Evolutionary conservation across 23 tunicate genomes (phyloP).

Genomic region (Phallusia fumigata): DNA sequence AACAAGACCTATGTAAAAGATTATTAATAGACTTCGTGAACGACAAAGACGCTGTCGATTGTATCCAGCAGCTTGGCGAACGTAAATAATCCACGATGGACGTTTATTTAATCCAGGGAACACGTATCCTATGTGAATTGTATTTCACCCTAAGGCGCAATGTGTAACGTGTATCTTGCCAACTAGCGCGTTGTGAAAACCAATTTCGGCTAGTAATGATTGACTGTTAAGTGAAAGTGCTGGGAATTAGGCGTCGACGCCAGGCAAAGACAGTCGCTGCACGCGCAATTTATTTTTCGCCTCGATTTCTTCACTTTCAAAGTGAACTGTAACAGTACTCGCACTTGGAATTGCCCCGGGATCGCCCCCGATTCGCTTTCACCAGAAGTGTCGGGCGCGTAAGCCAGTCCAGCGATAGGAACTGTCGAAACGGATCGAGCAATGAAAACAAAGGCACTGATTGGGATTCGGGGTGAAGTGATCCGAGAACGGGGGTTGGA

Average conservation of each 20-base stretch:
- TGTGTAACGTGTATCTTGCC: background rate
- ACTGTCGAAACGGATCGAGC: background rate
- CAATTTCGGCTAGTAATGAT: background rate
- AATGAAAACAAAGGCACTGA: background rate
- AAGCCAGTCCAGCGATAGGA: background rate
- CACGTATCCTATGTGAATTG: background rate
- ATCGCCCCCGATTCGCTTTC: background rate
- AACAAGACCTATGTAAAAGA: background rate
- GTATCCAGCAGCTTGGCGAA: background rate
- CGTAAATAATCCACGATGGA: background rate
- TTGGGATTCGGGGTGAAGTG: background rate
- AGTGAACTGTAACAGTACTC: slow-evolving; percentile 1
- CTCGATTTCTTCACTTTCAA: background rate
- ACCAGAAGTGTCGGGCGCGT: too few species aligned
- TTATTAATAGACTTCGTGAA: background rate
- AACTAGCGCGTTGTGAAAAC: background rate
- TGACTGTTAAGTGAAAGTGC: background rate
- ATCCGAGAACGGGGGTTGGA: background rate
- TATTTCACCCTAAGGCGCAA: background rate
- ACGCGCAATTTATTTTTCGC: background rate
- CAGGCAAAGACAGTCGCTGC: background rate
- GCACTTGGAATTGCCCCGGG: background rate
- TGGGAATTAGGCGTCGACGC: background rate
- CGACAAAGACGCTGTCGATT: background rate
- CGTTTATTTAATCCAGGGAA: background rate